Evolutionary conservation across 1,140 invertebrate species (phyloP).

Genomic region (Leptestheria dahalacensis): DNA sequence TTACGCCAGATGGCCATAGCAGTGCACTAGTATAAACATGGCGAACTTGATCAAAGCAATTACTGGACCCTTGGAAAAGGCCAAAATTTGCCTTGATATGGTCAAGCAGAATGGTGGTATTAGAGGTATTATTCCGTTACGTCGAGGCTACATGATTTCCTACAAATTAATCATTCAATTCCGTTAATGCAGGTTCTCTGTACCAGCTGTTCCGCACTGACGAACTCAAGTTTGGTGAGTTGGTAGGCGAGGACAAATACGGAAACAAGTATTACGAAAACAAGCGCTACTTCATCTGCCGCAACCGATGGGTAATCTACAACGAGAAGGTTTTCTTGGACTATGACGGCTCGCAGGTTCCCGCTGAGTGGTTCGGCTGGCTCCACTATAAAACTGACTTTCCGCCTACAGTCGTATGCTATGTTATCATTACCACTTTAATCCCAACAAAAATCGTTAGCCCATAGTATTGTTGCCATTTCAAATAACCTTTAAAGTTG

Average conservation of each 20-base stretch:
- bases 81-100: slow-evolving; percentile 23
- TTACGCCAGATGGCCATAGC: neutral
- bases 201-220: slow-evolving; percentile 49
- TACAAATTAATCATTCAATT: neutral
- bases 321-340: slow-evolving; percentile 53
- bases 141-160: neutral
- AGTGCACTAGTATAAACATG: slow-evolving; percentile 9
- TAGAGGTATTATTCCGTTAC: neutral
- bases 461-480: neutral
- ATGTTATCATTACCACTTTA: too few relatives aligned
- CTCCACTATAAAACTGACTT: slow-evolving; percentile 68
- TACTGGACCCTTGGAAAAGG: slow-evolving; percentile 25
- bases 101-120: slow-evolving; percentile 30
- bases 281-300: slow-evolving; percentile 64
- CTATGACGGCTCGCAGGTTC: slow-evolving; percentile 86
- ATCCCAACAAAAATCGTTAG: too few relatives aligned
- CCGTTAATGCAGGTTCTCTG: slow-evolving; percentile 19
- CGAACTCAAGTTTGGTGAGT: slow-evolving; percentile 63
- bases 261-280: slow-evolving; percentile 97
- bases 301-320: slow-evolving; percentile 91
- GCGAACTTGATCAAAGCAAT: slow-evolving; percentile 8
- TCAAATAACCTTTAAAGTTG: neutral
- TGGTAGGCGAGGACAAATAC: slow-evolving; percentile 86
- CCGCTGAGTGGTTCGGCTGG: slow-evolving; percentile 84
- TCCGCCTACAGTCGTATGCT: slow-evolving; percentile 36